These are phyloP conservation scores for Heterodera carotae DNA, from an alignment of 1,140 invertebrate genomes.

Conservation along the genomic window DNA sequence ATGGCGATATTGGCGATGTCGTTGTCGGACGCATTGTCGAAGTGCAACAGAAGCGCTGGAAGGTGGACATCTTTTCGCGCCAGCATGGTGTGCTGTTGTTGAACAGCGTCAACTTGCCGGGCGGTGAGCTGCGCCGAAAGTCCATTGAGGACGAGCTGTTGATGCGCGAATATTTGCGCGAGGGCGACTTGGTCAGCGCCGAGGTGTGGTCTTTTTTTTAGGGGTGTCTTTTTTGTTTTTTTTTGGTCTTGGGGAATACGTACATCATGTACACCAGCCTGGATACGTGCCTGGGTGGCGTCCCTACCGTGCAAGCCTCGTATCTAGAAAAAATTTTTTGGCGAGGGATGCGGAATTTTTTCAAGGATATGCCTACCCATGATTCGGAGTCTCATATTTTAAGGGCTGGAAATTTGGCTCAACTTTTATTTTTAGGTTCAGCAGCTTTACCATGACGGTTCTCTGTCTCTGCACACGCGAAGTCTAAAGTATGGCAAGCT, in stretches of 20 bases:
- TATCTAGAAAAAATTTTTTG: too few species aligned
- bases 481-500: slow-evolving; percentile 95
- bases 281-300: too few species aligned
- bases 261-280: too few species aligned
- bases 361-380: too few species aligned
- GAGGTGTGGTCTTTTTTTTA: too few species aligned
- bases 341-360: too few species aligned
- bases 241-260: too few species aligned
- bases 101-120: slow-evolving; percentile 92
- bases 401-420: too few species aligned
- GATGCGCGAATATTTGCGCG: slow-evolving; percentile 90
- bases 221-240: too few species aligned
- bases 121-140: slow-evolving; percentile 87
- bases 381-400: too few species aligned
- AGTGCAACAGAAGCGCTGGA: slow-evolving; percentile 84
- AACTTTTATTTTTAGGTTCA: slow-evolving; percentile 77
- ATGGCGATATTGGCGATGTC: slow-evolving; percentile 91
- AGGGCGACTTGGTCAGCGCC: slow-evolving; percentile 92
- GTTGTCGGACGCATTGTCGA: slow-evolving; percentile 89
- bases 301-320: too few species aligned
- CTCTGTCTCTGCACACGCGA: slow-evolving; percentile 87
- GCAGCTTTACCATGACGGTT: slow-evolving; percentile 84
- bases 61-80: slow-evolving; percentile 88
- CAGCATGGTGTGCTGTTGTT: slow-evolving; percentile 84
- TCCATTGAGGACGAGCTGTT: slow-evolving; percentile 94